A percentile compares a stretch with the other conserved stretches of the same genome.
These are phyloP conservation scores for Eupsittula cactorum DNA, from an alignment of 2,113 vertebrate species.

Conservation along the genomic window DNA sequence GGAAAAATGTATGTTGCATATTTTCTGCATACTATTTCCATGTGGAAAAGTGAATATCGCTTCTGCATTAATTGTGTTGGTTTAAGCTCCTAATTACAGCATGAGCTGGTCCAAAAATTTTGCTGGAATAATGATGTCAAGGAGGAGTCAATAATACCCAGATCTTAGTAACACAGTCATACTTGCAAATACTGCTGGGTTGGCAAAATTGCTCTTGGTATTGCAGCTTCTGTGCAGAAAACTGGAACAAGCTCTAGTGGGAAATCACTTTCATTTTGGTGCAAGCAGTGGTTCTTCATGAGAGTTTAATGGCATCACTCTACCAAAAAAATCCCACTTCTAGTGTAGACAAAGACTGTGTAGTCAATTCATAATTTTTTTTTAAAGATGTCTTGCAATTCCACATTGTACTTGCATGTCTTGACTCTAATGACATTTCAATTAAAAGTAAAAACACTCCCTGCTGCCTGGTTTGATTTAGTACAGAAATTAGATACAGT, in stretches of 20 bases:
- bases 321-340: background rate
- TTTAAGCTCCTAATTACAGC: background rate
- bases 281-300: background rate
- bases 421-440: constrained; percentile 43
- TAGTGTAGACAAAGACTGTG: background rate
- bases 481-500: constrained; percentile 57
- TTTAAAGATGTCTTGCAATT: constrained; percentile 4
- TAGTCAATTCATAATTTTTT: background rate
- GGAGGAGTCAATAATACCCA: background rate
- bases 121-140: background rate
- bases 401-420: background rate
- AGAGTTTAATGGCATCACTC: background rate
- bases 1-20: background rate
- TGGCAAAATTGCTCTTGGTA: background rate
- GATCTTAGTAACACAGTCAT: background rate
- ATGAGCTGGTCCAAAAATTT: background rate
- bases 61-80: background rate
- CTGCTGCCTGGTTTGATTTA: constrained; percentile 48
- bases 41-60: background rate
- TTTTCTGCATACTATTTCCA: background rate
- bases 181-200: background rate
- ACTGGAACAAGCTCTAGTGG: background rate
- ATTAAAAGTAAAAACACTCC: constrained; percentile 58
- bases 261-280: constrained; percentile 31
- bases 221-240: constrained; percentile 10